Conservation (phyloP, 2,113 vertebrate species). For the Myrmecophaga tridactyla region DNA sequence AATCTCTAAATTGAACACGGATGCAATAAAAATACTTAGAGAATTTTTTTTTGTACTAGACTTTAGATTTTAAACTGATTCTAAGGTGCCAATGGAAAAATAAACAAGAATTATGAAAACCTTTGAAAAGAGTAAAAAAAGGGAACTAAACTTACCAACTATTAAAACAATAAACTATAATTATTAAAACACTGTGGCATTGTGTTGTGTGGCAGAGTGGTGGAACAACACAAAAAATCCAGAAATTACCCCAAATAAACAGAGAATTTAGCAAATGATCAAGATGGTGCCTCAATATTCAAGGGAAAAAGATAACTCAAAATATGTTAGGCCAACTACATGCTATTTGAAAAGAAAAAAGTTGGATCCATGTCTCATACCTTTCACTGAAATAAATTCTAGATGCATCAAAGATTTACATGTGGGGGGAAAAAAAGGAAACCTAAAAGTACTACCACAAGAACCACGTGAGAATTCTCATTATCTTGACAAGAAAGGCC, state of each 20-base stretch:
- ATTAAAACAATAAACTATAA: background rate
- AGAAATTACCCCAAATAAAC: background rate
- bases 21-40: background rate
- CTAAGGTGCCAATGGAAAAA: background rate
- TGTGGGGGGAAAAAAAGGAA: background rate
- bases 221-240: background rate
- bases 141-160: background rate
- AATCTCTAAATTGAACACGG: background rate
- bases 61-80: background rate
- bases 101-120: background rate
- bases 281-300: background rate
- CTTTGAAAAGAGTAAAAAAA: background rate
- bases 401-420: background rate
- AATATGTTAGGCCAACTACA: background rate
- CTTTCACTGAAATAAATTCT: background rate
- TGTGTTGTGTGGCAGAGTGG: too few relatives aligned
- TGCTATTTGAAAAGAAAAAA: background rate
- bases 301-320: background rate
- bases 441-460: background rate
- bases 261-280: background rate
- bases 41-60: background rate
- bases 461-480: background rate
- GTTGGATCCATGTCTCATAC: background rate
- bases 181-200: background rate
- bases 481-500: background rate